Evolutionary conservation across 1,140 invertebrate species (phyloP).

Genomic region (Orchesella cincta): DNA sequence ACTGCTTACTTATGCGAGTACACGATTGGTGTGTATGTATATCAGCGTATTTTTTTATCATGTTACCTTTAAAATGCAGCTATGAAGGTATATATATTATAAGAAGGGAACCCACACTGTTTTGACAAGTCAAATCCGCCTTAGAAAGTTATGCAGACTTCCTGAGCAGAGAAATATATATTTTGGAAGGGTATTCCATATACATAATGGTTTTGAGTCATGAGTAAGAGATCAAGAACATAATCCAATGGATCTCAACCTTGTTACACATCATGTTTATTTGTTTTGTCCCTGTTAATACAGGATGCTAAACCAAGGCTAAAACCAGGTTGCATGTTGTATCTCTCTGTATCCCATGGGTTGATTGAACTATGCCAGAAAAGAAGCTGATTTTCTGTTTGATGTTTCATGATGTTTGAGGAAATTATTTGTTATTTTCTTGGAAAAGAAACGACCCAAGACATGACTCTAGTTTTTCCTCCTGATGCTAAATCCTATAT

Average conservation of each 20-base stretch:
- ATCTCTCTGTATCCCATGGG: not conserved
- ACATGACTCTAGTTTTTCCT: not conserved
- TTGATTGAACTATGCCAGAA: not conserved
- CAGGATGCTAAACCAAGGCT: not conserved
- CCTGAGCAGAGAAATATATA: not conserved
- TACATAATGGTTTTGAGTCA: not conserved
- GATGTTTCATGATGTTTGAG: not conserved
- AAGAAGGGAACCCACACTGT: not conserved
- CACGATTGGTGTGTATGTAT: not conserved
- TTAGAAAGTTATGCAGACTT: constrained; percentile 6
- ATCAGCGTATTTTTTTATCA: not conserved
- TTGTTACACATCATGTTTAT: constrained; percentile 11
- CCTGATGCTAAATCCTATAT: not conserved
- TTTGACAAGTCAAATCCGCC: constrained; percentile 18
- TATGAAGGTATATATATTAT: no score
- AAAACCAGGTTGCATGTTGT: not conserved
- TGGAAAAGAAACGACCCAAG: not conserved
- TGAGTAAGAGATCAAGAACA: constrained; percentile 8
- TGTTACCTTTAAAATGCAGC: no score
- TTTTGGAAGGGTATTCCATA: not conserved
- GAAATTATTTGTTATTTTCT: not conserved
- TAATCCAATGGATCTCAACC: not conserved
- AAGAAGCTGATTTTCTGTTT: not conserved
- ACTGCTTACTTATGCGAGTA: not conserved
- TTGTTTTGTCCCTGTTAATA: constrained; percentile 1